Evolutionary conservation across 2,113 vertebrate genomes (phyloP).

Genomic region (Semicossyphus pulcher): DNA sequence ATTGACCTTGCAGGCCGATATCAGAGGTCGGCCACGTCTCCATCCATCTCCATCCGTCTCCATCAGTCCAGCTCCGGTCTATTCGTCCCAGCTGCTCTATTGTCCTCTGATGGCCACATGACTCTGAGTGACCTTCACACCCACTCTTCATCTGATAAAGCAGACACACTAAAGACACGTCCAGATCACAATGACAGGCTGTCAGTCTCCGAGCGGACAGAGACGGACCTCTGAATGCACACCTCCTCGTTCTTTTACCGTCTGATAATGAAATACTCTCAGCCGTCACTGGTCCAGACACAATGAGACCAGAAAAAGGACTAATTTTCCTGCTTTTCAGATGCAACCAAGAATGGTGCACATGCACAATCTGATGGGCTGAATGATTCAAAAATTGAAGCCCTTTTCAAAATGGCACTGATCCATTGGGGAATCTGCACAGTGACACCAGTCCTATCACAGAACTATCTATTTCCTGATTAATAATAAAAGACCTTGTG

Average conservation of each 20-base stretch:
- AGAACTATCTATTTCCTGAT: not conserved
- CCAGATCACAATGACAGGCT: slow-evolving; percentile 14
- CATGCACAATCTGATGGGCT: no score
- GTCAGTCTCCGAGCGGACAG: slow-evolving; percentile 1
- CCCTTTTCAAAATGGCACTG: not conserved
- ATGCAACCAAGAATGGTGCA: not conserved
- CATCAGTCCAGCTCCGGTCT: slow-evolving; percentile 43
- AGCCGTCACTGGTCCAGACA: not conserved
- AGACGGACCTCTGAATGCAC: slow-evolving; percentile 4
- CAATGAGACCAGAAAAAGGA: not conserved
- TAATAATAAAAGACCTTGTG: slow-evolving; percentile 21
- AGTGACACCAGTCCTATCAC: not conserved
- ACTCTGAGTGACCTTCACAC: slow-evolving; percentile 59
- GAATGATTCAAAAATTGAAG: no score
- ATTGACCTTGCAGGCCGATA: slow-evolving; percentile 51
- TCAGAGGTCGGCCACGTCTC: slow-evolving; percentile 50
- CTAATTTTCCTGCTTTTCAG: not conserved
- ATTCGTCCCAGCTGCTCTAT: slow-evolving; percentile 58
- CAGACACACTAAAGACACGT: slow-evolving; percentile 32
- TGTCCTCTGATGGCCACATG: slow-evolving; percentile 61
- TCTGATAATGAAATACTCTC: not conserved
- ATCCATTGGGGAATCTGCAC: not conserved
- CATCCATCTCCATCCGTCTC: slow-evolving; percentile 67
- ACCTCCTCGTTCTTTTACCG: not conserved
- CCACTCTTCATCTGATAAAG: slow-evolving; percentile 55